phyloP scores from a whole-genome alignment of 1,140 invertebrate genomes.

The Pissodes strobi region DNA sequence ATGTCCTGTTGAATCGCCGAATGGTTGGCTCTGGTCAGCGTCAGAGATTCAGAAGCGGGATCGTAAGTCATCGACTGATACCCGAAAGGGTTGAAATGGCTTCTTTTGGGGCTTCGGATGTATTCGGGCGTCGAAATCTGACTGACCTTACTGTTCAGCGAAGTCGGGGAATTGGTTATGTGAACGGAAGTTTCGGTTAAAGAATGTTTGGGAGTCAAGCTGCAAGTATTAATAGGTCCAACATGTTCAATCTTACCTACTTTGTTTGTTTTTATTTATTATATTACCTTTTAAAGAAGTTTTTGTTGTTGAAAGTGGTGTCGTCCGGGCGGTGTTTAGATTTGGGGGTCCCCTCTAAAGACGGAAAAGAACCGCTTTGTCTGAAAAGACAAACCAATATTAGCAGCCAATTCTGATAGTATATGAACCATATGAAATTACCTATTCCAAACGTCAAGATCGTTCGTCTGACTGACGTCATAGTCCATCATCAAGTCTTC shows the following conservation, averaged over 20 bases:
- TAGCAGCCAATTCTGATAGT: neutral
- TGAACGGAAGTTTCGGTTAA: too few species aligned
- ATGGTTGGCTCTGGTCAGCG: constrained; percentile 66
- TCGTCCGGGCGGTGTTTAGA: neutral
- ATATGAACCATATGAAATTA: constrained; percentile 55
- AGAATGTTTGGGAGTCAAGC: neutral
- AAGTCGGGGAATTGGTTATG: too few species aligned
- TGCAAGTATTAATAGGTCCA: too few species aligned
- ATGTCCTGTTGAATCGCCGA: constrained; percentile 76
- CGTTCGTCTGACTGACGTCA: constrained; percentile 66
- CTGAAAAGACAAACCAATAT: constrained; percentile 23
- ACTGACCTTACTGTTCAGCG: too few species aligned
- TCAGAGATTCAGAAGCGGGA: constrained; percentile 62
- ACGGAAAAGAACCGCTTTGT: constrained; percentile 34
- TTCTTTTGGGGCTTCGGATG: constrained; percentile 4
- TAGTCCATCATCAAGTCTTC: constrained; percentile 85
- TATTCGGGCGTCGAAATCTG: too few species aligned
- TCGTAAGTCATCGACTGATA: constrained; percentile 47
- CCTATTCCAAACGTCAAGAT: constrained; percentile 70
- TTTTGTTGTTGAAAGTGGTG: constrained; percentile 2
- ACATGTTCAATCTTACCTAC: too few species aligned
- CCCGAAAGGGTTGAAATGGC: constrained; percentile 37
- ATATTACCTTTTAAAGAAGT: constrained; percentile 1
- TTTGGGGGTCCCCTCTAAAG: constrained; percentile 35
- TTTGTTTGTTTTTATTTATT: too few species aligned